Evolutionary conservation across 1,140 invertebrate species (phyloP).

Genomic region (Wasmannia auropunctata): DNA sequence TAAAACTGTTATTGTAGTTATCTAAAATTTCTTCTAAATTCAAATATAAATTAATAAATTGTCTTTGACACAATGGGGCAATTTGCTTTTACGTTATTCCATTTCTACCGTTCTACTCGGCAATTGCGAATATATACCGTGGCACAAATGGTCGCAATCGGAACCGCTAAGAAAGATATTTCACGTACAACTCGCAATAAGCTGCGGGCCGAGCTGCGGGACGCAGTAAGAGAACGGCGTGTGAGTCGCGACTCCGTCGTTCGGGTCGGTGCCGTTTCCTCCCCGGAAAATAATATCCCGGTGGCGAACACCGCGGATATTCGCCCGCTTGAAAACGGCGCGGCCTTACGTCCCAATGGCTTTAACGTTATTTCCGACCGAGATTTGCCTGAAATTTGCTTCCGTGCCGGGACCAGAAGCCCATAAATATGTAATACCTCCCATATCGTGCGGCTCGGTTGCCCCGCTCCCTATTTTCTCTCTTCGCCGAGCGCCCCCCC

Average conservation of each 20-base stretch:
- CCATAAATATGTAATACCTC: conserved; percentile 86
- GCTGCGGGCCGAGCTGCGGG: neutral
- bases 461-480: conserved; percentile 38
- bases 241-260: neutral
- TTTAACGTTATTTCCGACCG: conserved; percentile 81
- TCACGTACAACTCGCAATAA: conserved; percentile 61
- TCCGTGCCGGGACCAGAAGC: conserved; percentile 81
- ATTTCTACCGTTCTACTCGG: neutral
- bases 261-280: conserved; percentile 26
- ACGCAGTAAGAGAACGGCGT: conserved; percentile 15
- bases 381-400: conserved; percentile 84
- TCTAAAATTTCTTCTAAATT: neutral
- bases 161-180: conserved; percentile 30
- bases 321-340: conserved; percentile 63
- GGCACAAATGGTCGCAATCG: conserved; percentile 37
- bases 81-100: neutral
- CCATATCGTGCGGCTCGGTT: conserved; percentile 75
- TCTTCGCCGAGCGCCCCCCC: conserved; percentile 15
- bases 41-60: neutral
- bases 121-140: conserved; percentile 5
- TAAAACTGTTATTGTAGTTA: neutral
- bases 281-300: conserved; percentile 68
- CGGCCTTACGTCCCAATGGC: conserved; percentile 78
- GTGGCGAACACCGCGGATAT: conserved; percentile 39
- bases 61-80: neutral